A percentile compares a stretch with the other conserved stretches of the same genome.
These are phyloP conservation scores for Neomorphus geoffroyi DNA, from an alignment of 2,797 vertebrate genomes.

Conservation along the genomic window DNA sequence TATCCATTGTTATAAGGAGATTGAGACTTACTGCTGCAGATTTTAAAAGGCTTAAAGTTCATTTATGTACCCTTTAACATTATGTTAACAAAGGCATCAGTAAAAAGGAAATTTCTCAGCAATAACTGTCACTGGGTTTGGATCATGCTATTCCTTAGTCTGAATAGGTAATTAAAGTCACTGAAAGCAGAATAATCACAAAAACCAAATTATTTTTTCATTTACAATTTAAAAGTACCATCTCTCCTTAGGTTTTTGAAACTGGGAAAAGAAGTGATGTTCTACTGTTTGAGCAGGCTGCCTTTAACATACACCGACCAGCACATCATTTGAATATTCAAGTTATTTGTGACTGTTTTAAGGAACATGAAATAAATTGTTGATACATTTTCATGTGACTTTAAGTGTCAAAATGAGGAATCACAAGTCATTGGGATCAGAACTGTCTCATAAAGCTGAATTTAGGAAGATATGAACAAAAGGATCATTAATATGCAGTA, in stretches of 20 bases:
- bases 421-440: background rate
- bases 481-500: background rate
- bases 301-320: background rate
- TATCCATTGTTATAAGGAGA: background rate
- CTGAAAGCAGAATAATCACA: background rate
- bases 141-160: background rate
- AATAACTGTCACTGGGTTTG: background rate
- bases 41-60: conserved; percentile 10
- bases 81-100: background rate
- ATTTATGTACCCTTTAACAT: background rate
- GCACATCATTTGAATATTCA: background rate
- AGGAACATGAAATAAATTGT: background rate
- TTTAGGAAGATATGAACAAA: background rate
- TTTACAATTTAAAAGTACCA: background rate
- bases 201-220: background rate
- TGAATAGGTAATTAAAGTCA: background rate
- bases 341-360: background rate
- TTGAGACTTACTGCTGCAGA: background rate
- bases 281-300: background rate
- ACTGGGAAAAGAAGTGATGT: background rate
- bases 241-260: background rate
- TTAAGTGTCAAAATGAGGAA: background rate
- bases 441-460: background rate
- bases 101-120: conserved; percentile 32
- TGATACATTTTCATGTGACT: background rate